phyloP scores from a whole-genome alignment of 2,797 vertebrate species.

The Alcedo atthis region DNA sequence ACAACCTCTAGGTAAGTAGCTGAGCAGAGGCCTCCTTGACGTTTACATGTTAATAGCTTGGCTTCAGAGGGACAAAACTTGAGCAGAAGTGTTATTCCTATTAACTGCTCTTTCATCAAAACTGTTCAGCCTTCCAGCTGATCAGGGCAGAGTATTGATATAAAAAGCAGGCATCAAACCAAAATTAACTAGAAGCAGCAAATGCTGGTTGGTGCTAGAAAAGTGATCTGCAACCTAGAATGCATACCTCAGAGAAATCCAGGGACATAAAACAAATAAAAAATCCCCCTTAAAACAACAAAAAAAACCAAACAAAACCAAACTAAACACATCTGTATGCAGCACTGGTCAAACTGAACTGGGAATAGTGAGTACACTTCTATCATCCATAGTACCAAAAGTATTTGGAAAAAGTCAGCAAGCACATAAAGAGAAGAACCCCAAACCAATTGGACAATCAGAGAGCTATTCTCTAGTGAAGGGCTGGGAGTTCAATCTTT shows the following conservation, averaged over 20 bases:
- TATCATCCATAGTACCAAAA: not conserved
- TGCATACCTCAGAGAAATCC: not conserved
- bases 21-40: not conserved
- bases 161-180: not conserved
- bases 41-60: not conserved
- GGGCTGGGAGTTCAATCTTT: not conserved
- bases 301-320: too few relatives aligned
- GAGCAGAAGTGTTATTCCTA: not conserved
- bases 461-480: not conserved
- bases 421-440: not conserved
- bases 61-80: not conserved
- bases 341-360: not conserved
- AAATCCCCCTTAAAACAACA: too few relatives aligned
- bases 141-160: not conserved
- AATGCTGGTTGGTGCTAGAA: not conserved
- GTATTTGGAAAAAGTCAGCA: not conserved
- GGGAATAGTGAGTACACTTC: not conserved
- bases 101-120: not conserved
- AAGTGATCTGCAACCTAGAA: not conserved
- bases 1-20: not conserved
- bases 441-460: not conserved
- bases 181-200: not conserved
- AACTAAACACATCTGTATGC: not conserved
- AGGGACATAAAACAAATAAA: not conserved
- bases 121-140: accelerated